These are phyloP conservation scores for Datnioides undecimradiatus DNA, from an alignment of 2,113 vertebrate species.

Conservation along the genomic window DNA sequence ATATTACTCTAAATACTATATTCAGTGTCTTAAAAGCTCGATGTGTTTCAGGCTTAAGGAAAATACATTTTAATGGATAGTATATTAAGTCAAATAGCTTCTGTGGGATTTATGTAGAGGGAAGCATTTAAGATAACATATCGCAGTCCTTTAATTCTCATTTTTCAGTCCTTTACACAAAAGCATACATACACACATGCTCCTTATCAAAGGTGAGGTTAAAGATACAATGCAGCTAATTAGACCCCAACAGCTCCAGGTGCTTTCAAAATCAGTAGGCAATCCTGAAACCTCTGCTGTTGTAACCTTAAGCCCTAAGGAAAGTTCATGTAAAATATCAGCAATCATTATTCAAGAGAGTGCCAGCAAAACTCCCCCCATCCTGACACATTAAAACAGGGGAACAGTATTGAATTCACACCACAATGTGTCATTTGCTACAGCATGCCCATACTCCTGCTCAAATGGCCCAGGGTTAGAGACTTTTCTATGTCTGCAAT, in stretches of 20 bases:
- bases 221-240: slow-evolving; percentile 18
- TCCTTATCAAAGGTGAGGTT: slow-evolving; percentile 38
- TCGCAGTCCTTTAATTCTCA: slow-evolving; percentile 50
- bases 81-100: slow-evolving; percentile 46
- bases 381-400: slow-evolving; percentile 24
- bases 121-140: slow-evolving; percentile 34
- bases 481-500: slow-evolving; percentile 15
- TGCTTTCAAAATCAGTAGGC: slow-evolving; percentile 6
- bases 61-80: slow-evolving; percentile 63
- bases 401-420: slow-evolving; percentile 41
- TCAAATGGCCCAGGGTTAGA: slow-evolving; percentile 32
- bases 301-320: slow-evolving; percentile 34
- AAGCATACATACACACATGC: slow-evolving; percentile 49
- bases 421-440: slow-evolving; percentile 52
- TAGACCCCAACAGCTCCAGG: not conserved
- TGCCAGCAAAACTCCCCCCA: slow-evolving; percentile 5
- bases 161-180: slow-evolving; percentile 45
- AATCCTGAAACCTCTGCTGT: slow-evolving; percentile 31
- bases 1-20: slow-evolving; percentile 71
- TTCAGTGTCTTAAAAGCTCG: slow-evolving; percentile 61
- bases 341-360: slow-evolving; percentile 31
- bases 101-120: slow-evolving; percentile 15
- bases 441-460: slow-evolving; percentile 35
- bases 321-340: slow-evolving; percentile 24
- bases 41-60: slow-evolving; percentile 61